Percentiles rank a stretch among this genome's conserved stretches.
phyloP scores from a whole-genome alignment of 92 coral and sea anemone genomes.

The Pocillopora grandis region DNA sequence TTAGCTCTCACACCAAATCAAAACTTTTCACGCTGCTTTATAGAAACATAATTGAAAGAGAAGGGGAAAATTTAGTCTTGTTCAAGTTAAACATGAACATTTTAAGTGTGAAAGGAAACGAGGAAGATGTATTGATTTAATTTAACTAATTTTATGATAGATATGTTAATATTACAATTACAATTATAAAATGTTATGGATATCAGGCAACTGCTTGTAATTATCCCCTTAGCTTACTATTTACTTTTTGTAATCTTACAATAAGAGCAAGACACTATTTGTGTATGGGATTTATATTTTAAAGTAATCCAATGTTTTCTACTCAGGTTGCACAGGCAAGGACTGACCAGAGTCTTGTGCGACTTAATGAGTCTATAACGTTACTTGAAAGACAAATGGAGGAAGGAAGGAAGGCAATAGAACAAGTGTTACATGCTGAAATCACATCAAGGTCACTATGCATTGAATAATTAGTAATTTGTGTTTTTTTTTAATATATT shows the following conservation, averaged over 20 bases:
- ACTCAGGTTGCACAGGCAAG: constrained; percentile 84
- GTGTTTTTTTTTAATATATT: not conserved
- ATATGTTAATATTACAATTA: too few species aligned
- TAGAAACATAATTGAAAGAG: not conserved
- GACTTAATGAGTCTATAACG: constrained; percentile 90
- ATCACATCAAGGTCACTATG: constrained; percentile 77
- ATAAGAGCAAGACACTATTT: not conserved
- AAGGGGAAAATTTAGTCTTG: too few species aligned
- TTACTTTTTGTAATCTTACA: too few species aligned
- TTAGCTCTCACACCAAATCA: too few species aligned
- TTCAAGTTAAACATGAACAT: too few species aligned
- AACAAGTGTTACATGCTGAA: constrained; percentile 97
- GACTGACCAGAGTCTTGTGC: constrained; percentile 82
- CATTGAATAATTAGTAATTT: not conserved
- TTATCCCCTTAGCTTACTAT: too few species aligned
- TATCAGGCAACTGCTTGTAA: too few species aligned
- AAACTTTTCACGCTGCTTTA: not conserved
- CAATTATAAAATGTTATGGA: too few species aligned
- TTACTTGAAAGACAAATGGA: constrained; percentile 94
- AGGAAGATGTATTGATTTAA: too few species aligned
- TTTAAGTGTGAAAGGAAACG: too few species aligned
- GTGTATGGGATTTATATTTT: not conserved
- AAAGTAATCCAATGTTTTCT: not conserved
- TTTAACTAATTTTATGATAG: too few species aligned
- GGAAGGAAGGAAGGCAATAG: constrained; percentile 93